A percentile compares a stretch with the other conserved stretches of the same genome.
These are phyloP conservation scores for Procavia capensis DNA, from an alignment of 2,113 vertebrate genomes.

Conservation along the genomic window DNA sequence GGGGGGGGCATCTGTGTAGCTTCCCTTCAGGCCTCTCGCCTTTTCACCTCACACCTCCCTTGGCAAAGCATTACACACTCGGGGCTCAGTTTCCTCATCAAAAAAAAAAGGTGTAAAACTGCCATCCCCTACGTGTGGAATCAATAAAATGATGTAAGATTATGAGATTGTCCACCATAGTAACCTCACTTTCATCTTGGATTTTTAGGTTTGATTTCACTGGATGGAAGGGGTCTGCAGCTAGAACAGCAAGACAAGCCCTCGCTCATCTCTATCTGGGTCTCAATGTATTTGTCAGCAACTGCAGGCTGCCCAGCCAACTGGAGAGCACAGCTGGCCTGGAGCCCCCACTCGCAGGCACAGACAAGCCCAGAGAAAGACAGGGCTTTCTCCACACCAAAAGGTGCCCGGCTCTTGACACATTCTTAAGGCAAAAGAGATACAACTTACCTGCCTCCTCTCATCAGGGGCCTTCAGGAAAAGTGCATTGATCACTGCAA, in stretches of 20 bases:
- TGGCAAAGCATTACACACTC: no score
- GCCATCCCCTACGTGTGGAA: background rate
- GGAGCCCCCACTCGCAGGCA: background rate
- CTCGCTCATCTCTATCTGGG: background rate
- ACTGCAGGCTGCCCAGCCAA: background rate
- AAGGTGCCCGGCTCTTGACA: background rate
- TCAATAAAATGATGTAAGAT: background rate
- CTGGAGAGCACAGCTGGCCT: background rate
- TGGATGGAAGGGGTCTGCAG: background rate
- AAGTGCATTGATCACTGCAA: conserved; percentile 98
- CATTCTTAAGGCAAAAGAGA: background rate
- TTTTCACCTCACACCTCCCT: background rate
- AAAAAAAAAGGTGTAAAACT: background rate
- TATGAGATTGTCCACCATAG: background rate
- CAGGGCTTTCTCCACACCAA: rapidly evolving
- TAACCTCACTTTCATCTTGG: background rate
- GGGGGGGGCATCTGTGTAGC: no score
- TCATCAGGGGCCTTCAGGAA: conserved; percentile 99
- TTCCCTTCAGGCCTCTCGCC: background rate
- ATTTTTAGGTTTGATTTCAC: background rate
- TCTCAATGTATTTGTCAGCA: background rate
- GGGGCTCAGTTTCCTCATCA: background rate
- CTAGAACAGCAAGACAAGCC: background rate
- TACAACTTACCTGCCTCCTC: conserved; percentile 94
- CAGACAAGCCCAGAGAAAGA: background rate